These are phyloP conservation scores for Poeciliopsis paucimaculata DNA, from an alignment of 2,797 vertebrate species.

Conservation along the genomic window DNA sequence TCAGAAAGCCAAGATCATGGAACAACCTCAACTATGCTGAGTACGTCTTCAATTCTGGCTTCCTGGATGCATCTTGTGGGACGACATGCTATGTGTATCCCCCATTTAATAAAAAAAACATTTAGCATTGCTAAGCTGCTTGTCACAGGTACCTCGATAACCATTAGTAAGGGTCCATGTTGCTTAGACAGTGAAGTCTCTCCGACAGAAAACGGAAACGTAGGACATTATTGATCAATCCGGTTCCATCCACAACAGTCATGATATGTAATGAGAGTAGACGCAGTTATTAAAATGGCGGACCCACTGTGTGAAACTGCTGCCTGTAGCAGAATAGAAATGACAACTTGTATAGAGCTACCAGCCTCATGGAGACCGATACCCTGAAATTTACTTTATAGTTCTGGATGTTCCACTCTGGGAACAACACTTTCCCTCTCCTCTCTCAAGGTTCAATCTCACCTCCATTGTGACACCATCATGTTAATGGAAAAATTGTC, in stretches of 20 bases:
- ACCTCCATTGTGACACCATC: slow-evolving; percentile 31
- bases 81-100: neutral
- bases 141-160: neutral
- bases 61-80: neutral
- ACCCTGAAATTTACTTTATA: slow-evolving; percentile 5
- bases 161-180: neutral
- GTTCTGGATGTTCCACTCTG: slow-evolving; percentile 1
- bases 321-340: neutral
- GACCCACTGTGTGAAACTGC: slow-evolving; percentile 3
- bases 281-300: slow-evolving; percentile 11
- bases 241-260: neutral
- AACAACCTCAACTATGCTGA: neutral
- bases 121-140: neutral
- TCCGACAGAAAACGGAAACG: neutral
- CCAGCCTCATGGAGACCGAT: neutral
- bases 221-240: neutral
- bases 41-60: neutral
- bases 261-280: slow-evolving; percentile 7
- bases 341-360: slow-evolving; percentile 11
- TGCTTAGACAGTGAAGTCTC: neutral
- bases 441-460: slow-evolving; percentile 19
- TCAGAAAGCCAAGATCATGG: neutral
- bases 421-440: neutral
- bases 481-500: slow-evolving; percentile 16
- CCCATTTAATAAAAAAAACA: neutral